phyloP scores from a whole-genome alignment of 2,113 vertebrate genomes.

The Dipodomys stephensi region DNA sequence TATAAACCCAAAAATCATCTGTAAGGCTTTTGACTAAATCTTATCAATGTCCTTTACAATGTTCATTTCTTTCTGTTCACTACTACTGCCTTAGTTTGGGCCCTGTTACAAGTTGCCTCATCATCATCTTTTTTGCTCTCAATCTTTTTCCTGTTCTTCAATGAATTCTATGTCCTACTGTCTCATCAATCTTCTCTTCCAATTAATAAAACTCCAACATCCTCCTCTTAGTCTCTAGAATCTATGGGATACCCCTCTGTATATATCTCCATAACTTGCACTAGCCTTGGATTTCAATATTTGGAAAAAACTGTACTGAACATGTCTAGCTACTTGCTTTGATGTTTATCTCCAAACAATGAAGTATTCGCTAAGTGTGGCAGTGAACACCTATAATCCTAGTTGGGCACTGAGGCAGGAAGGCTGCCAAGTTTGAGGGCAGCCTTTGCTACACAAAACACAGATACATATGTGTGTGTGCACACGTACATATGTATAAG shows the following conservation, averaged over 20 bases:
- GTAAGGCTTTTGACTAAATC: slow-evolving; percentile 45
- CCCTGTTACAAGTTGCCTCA: neutral
- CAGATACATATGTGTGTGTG: no score
- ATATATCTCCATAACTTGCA: neutral
- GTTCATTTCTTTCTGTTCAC: neutral
- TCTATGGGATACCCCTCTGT: neutral
- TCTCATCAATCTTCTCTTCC: slow-evolving; percentile 2
- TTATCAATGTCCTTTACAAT: slow-evolving; percentile 27
- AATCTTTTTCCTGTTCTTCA: neutral
- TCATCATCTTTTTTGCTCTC: neutral
- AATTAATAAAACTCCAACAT: neutral
- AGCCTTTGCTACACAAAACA: neutral
- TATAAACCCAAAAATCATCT: slow-evolving; percentile 40
- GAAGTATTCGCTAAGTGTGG: neutral
- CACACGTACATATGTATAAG: neutral
- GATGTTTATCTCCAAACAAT: neutral
- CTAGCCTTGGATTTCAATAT: neutral
- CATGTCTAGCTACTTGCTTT: neutral
- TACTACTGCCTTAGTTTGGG: neutral
- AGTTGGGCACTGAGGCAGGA: neutral
- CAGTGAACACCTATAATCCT: neutral
- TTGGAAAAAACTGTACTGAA: neutral
- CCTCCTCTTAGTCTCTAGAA: neutral
- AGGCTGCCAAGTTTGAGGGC: neutral
- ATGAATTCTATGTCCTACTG: neutral